Evolutionary conservation across 2,797 vertebrate genomes (phyloP), one percentile per base, ranked within the genome.

Genomic region (Danio jaintianensis): DNA sequence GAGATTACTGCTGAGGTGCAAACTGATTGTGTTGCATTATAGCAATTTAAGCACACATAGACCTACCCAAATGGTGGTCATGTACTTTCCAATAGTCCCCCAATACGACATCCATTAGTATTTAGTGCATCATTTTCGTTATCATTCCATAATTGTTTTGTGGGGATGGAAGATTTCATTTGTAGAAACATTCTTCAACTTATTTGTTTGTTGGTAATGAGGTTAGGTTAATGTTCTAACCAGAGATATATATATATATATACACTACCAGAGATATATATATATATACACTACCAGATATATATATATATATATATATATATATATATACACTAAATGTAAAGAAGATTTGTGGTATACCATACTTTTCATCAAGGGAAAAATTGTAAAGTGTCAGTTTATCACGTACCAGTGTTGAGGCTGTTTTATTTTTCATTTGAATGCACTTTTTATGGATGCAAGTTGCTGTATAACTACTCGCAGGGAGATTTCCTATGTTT

Each of bases 391-490:
- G 47, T 66, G 11, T 79, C 12, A 3, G 43, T 82, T 58, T 79
- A 64, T 83, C 78, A 12, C 81, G n/a, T 77, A 81, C 45, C 84
- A 86, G 78, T 85, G 80, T 85, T 89, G 84, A 38, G 47, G 40
- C 18, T 61, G 1, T 75, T 81, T 86, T 61, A 83, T 83, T 80
- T 63, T 83, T 43, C 50, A 58, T 85, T 8, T 78, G 75, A 45
- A 88, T 89, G 92, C 92, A 92, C 90, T 93, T 92, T 88, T 75
- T 63, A 85, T 67, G 75, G 69, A 86, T 79, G 71, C 78, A 82
- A 82, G 83, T 84, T 87, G 76, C 82, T 90, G 43, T 82, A 70
- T 81, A 85, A 85, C 88, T 90, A 86, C 87, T 87, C 81, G 40
- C 45, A 79, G 63, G 73, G 81, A 52, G 29, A 4, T 64, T 70